Conservation (phyloP, 2,113 vertebrate species). For the Plecturocebus donacophilus region DNA sequence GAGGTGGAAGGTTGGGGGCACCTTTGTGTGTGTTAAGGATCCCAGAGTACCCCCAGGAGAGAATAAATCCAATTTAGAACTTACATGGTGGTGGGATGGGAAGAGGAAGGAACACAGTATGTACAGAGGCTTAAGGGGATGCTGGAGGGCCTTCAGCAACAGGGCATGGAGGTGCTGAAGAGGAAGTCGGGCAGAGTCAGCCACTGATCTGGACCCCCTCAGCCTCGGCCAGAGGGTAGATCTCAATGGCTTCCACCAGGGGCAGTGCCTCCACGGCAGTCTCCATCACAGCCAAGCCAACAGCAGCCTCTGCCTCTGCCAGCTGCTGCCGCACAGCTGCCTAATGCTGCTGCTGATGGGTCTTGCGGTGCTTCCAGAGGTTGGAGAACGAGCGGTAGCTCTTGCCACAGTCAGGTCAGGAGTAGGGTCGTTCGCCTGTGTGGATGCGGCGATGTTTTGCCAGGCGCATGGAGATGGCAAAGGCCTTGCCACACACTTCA, state of each 20-base stretch:
- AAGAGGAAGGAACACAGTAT: background rate
- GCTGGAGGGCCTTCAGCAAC: background rate
- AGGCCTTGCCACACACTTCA: slow-evolving; percentile 91
- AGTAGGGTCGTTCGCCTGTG: slow-evolving; percentile 90
- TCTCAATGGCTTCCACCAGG: slow-evolving; percentile 84
- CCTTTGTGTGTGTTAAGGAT: slow-evolving; percentile 13
- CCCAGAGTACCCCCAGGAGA: slow-evolving; percentile 9
- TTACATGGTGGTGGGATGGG: background rate
- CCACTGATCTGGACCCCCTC: slow-evolving; percentile 79
- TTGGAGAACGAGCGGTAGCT: slow-evolving; percentile 94
- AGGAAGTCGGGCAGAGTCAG: background rate
- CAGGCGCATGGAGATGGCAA: slow-evolving; percentile 94
- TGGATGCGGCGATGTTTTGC: slow-evolving; percentile 92
- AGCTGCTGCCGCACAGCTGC: slow-evolving; percentile 74
- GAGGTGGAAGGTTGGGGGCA: background rate
- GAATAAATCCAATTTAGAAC: slow-evolving; percentile 63
- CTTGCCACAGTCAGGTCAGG: slow-evolving; percentile 89
- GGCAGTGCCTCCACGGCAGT: slow-evolving; percentile 80
- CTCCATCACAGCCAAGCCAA: slow-evolving; percentile 75
- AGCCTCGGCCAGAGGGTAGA: slow-evolving; percentile 77
- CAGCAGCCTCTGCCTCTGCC: slow-evolving; percentile 68
- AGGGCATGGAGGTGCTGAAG: background rate
- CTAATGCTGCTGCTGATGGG: slow-evolving; percentile 85
- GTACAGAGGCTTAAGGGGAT: slow-evolving; percentile 23
- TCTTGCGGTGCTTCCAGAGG: slow-evolving; percentile 93